phyloP scores from a whole-genome alignment of 1,140 invertebrate genomes.

The Drosophila parabipectinata region DNA sequence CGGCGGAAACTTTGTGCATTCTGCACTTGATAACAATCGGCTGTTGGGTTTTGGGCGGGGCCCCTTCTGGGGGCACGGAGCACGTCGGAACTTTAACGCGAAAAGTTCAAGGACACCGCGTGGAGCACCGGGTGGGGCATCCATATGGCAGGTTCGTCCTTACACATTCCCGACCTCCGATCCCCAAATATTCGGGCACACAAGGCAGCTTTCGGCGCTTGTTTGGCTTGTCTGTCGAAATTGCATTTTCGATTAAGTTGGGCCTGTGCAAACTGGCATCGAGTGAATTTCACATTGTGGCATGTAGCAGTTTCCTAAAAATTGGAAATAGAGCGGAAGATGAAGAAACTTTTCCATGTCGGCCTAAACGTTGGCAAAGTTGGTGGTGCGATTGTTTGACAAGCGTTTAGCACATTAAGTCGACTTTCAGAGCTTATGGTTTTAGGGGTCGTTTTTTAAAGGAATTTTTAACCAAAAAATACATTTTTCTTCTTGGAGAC shows the following conservation, averaged over 20 bases:
- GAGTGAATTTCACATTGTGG: constrained; percentile 66
- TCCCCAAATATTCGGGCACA: constrained; percentile 26
- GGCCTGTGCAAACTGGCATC: constrained; percentile 63
- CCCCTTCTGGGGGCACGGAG: neutral
- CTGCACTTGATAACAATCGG: constrained; percentile 77
- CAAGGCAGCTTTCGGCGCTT: constrained; percentile 34
- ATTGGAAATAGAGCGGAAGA: constrained; percentile 3
- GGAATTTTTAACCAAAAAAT: constrained; percentile 3
- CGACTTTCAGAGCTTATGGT: constrained; percentile 30
- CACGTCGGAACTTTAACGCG: constrained; percentile 47
- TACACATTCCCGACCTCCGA: constrained; percentile 4
- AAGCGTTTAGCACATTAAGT: constrained; percentile 51
- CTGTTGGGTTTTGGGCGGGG: constrained; percentile 18
- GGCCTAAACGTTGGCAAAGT: constrained; percentile 48
- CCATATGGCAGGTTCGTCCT: constrained; percentile 13
- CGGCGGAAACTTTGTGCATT: constrained; percentile 68
- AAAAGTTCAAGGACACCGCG: constrained; percentile 73
- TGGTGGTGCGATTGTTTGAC: constrained; percentile 30
- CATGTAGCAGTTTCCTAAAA: constrained; percentile 29
- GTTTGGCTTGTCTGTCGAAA: constrained; percentile 66
- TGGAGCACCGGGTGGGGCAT: constrained; percentile 6
- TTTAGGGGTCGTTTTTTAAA: constrained; percentile 12
- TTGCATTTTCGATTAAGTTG: constrained; percentile 78
- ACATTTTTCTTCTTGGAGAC: too few relatives aligned
- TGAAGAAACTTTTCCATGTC: constrained; percentile 55